Evolutionary conservation across 2,797 vertebrate genomes (phyloP).

Genomic region (Picus viridis): DNA sequence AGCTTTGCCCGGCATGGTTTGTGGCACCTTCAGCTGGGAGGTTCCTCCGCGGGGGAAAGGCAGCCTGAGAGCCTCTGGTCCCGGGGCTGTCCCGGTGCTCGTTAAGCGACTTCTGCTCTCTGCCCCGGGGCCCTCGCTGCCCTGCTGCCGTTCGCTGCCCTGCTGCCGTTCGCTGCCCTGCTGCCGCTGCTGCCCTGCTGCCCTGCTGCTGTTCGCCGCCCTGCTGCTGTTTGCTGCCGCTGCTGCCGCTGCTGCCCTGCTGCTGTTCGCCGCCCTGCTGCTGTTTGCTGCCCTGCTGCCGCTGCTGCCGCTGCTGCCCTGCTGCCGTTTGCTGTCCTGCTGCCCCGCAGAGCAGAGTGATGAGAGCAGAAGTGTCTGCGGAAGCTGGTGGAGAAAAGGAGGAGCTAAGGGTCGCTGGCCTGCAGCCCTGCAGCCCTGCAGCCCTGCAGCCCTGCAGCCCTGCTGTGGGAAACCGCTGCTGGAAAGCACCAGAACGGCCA

Average conservation of each 20-base stretch:
- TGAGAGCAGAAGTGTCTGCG: constrained; percentile 47
- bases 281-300: too few relatives aligned
- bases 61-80: background rate
- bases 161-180: too few relatives aligned
- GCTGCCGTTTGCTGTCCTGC: too few relatives aligned
- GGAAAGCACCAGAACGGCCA: background rate
- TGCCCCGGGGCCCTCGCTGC: background rate
- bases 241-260: too few relatives aligned
- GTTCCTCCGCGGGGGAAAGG: fast-evolving
- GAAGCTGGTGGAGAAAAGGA: constrained; percentile 56
- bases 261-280: too few relatives aligned
- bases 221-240: too few relatives aligned
- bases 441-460: background rate
- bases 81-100: background rate
- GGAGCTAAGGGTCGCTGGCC: background rate
- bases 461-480: background rate
- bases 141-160: too few relatives aligned
- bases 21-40: background rate
- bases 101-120: background rate
- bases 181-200: too few relatives aligned
- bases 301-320: too few relatives aligned
- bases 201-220: too few relatives aligned
- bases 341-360: background rate
- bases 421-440: background rate
- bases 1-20: background rate